Conservation (phyloP, 2,113 vertebrate species). For the Pseudois nayaur region DNA sequence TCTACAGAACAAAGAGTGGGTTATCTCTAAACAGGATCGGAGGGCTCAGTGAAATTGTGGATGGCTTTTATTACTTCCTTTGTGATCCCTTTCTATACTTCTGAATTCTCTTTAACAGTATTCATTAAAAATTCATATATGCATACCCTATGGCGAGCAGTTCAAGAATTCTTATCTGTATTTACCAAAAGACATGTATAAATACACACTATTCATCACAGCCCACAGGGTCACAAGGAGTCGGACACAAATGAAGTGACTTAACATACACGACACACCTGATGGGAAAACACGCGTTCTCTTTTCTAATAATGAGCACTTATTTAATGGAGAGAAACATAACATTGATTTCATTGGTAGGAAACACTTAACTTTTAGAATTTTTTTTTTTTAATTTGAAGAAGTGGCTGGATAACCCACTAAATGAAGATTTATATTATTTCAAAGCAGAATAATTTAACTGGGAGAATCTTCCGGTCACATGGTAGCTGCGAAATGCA, state of each 20-base stretch:
- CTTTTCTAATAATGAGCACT: neutral
- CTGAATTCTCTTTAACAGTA: neutral
- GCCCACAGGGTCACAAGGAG: neutral
- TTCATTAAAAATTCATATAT: neutral
- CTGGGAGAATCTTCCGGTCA: neutral
- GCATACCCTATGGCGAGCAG: neutral
- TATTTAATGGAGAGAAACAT: neutral
- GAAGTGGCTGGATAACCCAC: neutral
- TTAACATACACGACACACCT: fast-evolving
- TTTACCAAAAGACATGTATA: neutral
- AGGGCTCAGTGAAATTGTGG: neutral
- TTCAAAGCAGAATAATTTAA: neutral
- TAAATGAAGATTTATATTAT: neutral
- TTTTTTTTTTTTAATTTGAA: neutral
- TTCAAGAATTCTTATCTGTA: neutral
- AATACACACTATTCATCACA: neutral
- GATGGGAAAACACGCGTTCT: neutral
- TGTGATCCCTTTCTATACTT: neutral
- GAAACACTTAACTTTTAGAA: neutral
- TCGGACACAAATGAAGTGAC: neutral
- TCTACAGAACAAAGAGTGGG: neutral
- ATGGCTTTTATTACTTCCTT: neutral
- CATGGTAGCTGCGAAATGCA: fast-evolving
- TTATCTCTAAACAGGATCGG: neutral
- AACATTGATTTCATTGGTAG: neutral